Base-by-base conservation (phyloP, 2,888 invertebrate species). In the Euplexia lucipara region DNA sequence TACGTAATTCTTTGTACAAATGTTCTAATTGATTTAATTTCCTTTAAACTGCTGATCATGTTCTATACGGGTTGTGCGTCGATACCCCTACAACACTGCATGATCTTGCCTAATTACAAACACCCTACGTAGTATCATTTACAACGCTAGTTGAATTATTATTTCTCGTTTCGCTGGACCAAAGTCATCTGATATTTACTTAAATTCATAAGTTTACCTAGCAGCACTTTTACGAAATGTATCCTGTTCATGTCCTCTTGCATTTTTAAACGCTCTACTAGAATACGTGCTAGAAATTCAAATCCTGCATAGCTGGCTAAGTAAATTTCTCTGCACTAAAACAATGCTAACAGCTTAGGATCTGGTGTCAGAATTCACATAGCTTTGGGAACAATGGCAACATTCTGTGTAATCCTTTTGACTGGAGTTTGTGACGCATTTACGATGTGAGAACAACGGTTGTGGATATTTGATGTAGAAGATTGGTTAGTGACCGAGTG, bases 321-420 rank as follows among this genome's bases (percentile, higher is more conserved):
- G 72, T 72, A 77, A 72, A 72, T 71, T 71, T 73, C 48, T 45
- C 58, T 63, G 52, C 79, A 75, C 75, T 68, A 68, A 75, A 60
- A 62, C 79, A 78, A 75, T 78, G 73, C 74, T 56, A 69, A 60
- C 75, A 78, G 75, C 75, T 63, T 75, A 78, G 75, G 52, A 63
- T 74, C 75, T 63, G 58, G 47, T 56, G 75, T 74, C 62, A 75
- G 56, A 53, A 74, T 78, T 56, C 52, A 73, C 61, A 59, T 58
- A 68, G 63, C 62, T 60, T 74, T 67, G 14, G 48, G 48, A 56
- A 79, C 75, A 75, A 78, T 63, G 59, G 56, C 37, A 41, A 60
- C 52, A 54, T 66, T 70, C 66, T 10, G 60, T 70, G 58, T 75
- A 81, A 75, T 78, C 78, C 81, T 79, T 77, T 74, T 69, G 79